phyloP scores from a whole-genome alignment of 2,888 invertebrate genomes.

The Leptura quadrifasciata region DNA sequence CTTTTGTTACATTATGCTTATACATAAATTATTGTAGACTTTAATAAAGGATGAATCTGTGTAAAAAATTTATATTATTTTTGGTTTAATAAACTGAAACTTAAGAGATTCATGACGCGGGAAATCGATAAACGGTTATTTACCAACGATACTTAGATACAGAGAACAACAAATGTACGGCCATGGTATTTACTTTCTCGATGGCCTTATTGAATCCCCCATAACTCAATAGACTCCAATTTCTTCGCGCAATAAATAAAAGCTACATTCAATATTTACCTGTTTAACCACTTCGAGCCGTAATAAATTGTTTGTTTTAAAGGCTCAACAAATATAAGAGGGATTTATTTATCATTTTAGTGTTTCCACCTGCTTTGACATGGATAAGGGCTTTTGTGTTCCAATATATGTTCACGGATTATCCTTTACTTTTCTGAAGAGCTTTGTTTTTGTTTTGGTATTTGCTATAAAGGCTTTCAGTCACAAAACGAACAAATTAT shows the following conservation, averaged over 20 bases:
- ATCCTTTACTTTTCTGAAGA: constrained; percentile 31
- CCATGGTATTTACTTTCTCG: constrained; percentile 13
- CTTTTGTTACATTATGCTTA: too few species aligned
- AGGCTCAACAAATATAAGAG: constrained; percentile 31
- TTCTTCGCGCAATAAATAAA: constrained; percentile 30
- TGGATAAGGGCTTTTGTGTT: constrained; percentile 28
- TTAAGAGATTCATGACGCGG: not conserved
- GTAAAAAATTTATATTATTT: too few species aligned
- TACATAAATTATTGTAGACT: too few species aligned
- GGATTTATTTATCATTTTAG: constrained; percentile 51
- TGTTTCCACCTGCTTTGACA: constrained; percentile 52
- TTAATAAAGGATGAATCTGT: too few species aligned
- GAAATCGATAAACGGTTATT: constrained; percentile 14
- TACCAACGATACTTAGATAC: constrained; percentile 15
- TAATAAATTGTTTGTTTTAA: constrained; percentile 43
- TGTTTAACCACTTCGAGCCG: constrained; percentile 40
- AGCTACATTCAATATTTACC: constrained; percentile 45
- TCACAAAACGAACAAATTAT: constrained; percentile 4
- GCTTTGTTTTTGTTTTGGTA: constrained; percentile 26
- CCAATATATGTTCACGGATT: constrained; percentile 34
- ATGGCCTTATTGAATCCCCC: constrained; percentile 24
- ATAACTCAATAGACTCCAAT: constrained; percentile 24
- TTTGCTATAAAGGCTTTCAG: constrained; percentile 19
- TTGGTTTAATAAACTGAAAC: too few species aligned
- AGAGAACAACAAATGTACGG: not conserved